Conservation (phyloP, 2,797 vertebrate genomes). For the Brotula barbata region DNA sequence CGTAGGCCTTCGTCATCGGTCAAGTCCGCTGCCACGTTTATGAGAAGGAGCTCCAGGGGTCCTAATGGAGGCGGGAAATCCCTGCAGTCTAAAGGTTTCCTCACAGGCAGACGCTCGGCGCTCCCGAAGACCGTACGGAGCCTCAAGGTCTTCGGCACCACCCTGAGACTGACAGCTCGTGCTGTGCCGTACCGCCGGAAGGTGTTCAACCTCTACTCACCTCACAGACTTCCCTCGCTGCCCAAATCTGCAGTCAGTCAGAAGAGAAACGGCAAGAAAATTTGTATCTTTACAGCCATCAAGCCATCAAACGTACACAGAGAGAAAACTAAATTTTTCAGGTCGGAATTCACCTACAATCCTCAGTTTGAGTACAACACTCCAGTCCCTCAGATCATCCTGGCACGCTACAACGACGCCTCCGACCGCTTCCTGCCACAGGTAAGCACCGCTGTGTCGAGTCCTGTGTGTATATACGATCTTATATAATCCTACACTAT, state of each 20-base stretch:
- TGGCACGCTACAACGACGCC: conserved; percentile 84
- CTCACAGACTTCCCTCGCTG: conserved; percentile 73
- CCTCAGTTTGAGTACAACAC: conserved; percentile 92
- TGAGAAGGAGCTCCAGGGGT: conserved; percentile 50
- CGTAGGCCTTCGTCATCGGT: conserved; percentile 63
- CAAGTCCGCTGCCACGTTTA: conserved; percentile 43
- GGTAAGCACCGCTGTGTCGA: conserved; percentile 65
- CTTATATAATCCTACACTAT: too few relatives aligned
- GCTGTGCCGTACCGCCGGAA: conserved; percentile 63
- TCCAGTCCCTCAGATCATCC: conserved; percentile 76
- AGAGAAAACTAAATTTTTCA: conserved; percentile 89
- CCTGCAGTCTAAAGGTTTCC: conserved; percentile 56
- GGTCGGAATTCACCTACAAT: conserved; percentile 86
- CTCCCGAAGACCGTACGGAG: conserved; percentile 56
- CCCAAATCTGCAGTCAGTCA: conserved; percentile 61
- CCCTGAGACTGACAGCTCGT: conserved; percentile 64
- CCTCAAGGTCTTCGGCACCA: conserved; percentile 75
- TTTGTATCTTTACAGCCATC: conserved; percentile 88
- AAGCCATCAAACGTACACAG: conserved; percentile 91
- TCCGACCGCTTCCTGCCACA: conserved; percentile 91
- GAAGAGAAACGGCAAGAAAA: conserved; percentile 80
- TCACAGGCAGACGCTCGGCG: conserved; percentile 51
- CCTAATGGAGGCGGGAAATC: conserved; percentile 59
- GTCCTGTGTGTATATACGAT: too few relatives aligned
- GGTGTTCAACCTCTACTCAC: conserved; percentile 24